Evolutionary conservation across 2,797 vertebrate genomes (phyloP).

Genomic region (Dendrocincla tyrannina): DNA sequence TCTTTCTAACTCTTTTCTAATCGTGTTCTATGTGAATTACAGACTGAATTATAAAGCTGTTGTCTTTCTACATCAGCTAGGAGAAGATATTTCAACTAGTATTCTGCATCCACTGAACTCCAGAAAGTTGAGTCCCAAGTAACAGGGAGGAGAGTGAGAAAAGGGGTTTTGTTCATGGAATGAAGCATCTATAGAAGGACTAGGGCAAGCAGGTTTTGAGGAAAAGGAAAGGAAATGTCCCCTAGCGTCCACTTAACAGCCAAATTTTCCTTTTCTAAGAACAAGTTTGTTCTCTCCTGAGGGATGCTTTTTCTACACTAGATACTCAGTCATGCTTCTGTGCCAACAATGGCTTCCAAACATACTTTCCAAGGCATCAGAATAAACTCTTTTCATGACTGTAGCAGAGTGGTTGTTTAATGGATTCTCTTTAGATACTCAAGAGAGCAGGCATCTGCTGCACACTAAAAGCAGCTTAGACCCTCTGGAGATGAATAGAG

Average conservation of each 20-base stretch:
- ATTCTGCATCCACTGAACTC: not conserved
- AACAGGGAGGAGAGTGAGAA: not conserved
- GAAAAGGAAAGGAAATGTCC: not conserved
- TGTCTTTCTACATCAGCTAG: not conserved
- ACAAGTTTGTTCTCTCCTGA: rapidly evolving
- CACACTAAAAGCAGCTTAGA: not conserved
- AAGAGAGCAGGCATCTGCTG: not conserved
- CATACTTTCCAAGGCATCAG: not conserved
- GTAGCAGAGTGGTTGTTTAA: not conserved
- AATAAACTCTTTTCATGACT: not conserved
- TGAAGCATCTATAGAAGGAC: not conserved
- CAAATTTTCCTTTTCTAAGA: not conserved
- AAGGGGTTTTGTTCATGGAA: not conserved
- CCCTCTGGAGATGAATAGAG: not conserved
- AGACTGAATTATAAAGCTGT: not conserved
- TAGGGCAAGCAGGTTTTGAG: not conserved
- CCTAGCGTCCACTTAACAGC: not conserved
- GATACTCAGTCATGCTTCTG: not conserved
- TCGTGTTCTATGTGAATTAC: not conserved
- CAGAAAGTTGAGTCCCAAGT: not conserved
- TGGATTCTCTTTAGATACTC: not conserved
- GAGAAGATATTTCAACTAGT: not conserved
- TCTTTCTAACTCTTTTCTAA: not conserved
- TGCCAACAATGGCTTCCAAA: not conserved
- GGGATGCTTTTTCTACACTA: not conserved